Evolutionary conservation across 2,113 vertebrate species (phyloP).

Genomic region (Tricholaema leucomelas): DNA sequence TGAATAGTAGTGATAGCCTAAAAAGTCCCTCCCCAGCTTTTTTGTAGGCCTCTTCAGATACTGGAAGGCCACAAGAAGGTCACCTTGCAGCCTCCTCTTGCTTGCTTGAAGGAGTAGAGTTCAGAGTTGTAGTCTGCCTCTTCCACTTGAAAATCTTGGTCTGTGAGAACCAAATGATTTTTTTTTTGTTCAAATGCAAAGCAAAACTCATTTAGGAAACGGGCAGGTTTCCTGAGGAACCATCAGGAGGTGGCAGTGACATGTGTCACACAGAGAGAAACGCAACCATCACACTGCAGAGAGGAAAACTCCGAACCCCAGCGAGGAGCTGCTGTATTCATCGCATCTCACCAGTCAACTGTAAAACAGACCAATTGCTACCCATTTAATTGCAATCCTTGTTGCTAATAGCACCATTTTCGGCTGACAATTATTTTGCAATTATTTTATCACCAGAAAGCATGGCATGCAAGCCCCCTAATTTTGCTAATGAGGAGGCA

Average conservation of each 20-base stretch:
- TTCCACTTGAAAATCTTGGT: not conserved
- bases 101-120: not conserved
- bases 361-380: slow-evolving; percentile 28
- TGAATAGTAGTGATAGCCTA: no score
- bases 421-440: slow-evolving; percentile 33
- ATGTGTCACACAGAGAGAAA: not conserved
- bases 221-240: slow-evolving; percentile 16
- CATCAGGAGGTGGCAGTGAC: not conserved
- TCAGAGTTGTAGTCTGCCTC: not conserved
- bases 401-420: slow-evolving; percentile 24
- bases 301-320: not conserved
- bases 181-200: not conserved
- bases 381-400: not conserved
- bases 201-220: slow-evolving; percentile 42
- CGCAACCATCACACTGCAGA: not conserved
- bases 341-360: not conserved
- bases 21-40: no score
- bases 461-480: not conserved
- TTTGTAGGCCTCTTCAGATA: no score
- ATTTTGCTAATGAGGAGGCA: not conserved
- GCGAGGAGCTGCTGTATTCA: not conserved
- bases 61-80: no score
- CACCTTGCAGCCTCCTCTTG: no score
- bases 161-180: not conserved
- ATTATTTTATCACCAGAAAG: slow-evolving; percentile 36